Evolutionary conservation across 2,113 vertebrate genomes (phyloP).

Genomic region (Toxotes chatareus): DNA sequence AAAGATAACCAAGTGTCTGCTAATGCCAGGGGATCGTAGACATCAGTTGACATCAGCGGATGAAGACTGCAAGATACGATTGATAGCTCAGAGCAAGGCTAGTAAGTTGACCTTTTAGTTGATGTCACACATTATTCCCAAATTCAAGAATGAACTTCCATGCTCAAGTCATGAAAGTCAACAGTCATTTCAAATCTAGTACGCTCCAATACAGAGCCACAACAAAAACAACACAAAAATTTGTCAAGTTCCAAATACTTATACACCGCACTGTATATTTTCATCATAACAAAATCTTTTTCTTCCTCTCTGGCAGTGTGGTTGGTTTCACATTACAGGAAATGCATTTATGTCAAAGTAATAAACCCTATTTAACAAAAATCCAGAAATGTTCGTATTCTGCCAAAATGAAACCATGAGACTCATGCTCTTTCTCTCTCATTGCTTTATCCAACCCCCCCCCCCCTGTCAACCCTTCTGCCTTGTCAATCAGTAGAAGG

Average conservation of each 20-base stretch:
- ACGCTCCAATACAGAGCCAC: not conserved
- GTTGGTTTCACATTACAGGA: not conserved
- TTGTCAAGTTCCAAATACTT: not conserved
- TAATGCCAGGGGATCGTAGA: too few relatives aligned
- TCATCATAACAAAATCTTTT: not conserved
- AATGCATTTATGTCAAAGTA: not conserved
- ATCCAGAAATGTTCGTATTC: not conserved
- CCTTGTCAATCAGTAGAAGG: conserved; percentile 85
- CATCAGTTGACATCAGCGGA: not conserved
- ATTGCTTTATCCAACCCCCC: conserved; percentile 23
- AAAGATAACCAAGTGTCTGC: too few relatives aligned
- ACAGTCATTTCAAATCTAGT: not conserved
- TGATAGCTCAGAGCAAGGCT: not conserved
- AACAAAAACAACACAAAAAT: not conserved
- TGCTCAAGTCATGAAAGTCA: not conserved
- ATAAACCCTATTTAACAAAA: not conserved
- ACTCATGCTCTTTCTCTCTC: conserved; percentile 3
- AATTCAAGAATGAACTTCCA: not conserved
- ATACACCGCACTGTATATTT: not conserved
- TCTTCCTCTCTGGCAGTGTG: not conserved
- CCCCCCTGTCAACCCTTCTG: conserved; percentile 55
- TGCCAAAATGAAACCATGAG: not conserved
- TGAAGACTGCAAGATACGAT: not conserved
- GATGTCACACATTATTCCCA: not conserved
- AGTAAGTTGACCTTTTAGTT: not conserved